A percentile compares a stretch with the other conserved stretches of the same genome.
These are phyloP conservation scores for Fistularia commersonii DNA, from an alignment of 2,797 vertebrate species.

Conservation along the genomic window DNA sequence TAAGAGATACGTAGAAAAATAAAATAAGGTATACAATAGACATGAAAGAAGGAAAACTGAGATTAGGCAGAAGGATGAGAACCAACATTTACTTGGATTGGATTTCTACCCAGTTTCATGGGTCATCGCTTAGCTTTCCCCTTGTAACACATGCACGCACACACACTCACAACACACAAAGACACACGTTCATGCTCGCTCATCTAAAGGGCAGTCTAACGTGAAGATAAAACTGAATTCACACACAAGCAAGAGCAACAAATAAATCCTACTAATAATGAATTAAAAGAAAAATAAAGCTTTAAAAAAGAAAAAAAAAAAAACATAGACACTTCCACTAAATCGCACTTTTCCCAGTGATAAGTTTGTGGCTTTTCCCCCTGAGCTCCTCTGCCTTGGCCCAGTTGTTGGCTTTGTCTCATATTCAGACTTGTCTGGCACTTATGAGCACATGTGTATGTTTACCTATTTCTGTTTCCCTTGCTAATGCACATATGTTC, in stretches of 20 bases:
- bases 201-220: not conserved
- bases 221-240: not conserved
- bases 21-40: not conserved
- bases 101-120: slow-evolving; percentile 59
- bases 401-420: no score
- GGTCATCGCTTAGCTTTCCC: slow-evolving; percentile 36
- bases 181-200: not conserved
- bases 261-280: not conserved
- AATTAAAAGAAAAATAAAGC: not conserved
- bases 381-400: no score
- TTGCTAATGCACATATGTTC: no score
- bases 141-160: slow-evolving; percentile 10
- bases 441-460: no score
- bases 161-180: slow-evolving; percentile 8
- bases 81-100: slow-evolving; percentile 51
- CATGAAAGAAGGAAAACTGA: not conserved
- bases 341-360: no score
- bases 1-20: not conserved
- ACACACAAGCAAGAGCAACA: not conserved
- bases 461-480: no score
- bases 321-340: no score
- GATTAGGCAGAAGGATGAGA: not conserved
- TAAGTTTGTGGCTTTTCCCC: no score
- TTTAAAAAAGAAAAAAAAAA: not conserved
- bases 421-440: no score